A percentile compares a stretch with the other conserved stretches of the same genome.
Evolutionary conservation across 2,113 vertebrate genomes (phyloP).

Genomic region (Pipa parva): DNA sequence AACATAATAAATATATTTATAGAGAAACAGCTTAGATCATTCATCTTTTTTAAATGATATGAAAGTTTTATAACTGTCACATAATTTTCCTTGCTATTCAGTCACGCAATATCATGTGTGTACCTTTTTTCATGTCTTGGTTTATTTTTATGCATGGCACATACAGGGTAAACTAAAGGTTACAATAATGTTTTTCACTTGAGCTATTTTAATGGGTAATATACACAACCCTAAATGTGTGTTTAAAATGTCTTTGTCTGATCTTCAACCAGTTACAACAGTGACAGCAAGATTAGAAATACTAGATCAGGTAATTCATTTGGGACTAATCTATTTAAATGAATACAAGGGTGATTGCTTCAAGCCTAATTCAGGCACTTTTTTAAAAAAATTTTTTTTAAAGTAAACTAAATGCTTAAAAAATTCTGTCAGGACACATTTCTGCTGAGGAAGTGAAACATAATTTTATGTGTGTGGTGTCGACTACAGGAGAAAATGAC

Average conservation of each 20-base stretch:
- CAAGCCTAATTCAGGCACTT: constrained; percentile 1
- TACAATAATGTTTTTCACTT: constrained; percentile 33
- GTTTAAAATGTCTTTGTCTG: constrained; percentile 27
- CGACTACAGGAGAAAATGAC: too few relatives aligned
- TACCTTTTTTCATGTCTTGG: too few relatives aligned
- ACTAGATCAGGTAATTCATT: constrained; percentile 19
- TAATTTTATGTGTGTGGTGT: too few relatives aligned
- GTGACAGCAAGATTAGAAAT: constrained; percentile 9
- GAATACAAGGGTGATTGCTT: constrained; percentile 24
- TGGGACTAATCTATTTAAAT: constrained; percentile 30
- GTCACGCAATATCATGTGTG: too few relatives aligned
- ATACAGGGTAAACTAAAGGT: constrained; percentile 35
- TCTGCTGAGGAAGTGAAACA: too few relatives aligned
- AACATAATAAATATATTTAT: too few relatives aligned
- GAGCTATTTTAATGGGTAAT: constrained; percentile 32
- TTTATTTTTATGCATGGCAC: constrained; percentile 23
- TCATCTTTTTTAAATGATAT: too few relatives aligned
- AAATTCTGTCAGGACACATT: too few relatives aligned
- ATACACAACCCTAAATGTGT: constrained; percentile 17
- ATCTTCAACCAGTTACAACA: constrained; percentile 4
- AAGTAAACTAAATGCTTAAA: neutral
- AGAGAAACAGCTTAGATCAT: too few relatives aligned
- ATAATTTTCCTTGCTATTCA: too few relatives aligned
- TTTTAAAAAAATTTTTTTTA: neutral
- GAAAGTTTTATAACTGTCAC: too few relatives aligned